These are phyloP conservation scores for Phortica okadai DNA, from an alignment of 2,888 invertebrate genomes.

Conservation along the genomic window DNA sequence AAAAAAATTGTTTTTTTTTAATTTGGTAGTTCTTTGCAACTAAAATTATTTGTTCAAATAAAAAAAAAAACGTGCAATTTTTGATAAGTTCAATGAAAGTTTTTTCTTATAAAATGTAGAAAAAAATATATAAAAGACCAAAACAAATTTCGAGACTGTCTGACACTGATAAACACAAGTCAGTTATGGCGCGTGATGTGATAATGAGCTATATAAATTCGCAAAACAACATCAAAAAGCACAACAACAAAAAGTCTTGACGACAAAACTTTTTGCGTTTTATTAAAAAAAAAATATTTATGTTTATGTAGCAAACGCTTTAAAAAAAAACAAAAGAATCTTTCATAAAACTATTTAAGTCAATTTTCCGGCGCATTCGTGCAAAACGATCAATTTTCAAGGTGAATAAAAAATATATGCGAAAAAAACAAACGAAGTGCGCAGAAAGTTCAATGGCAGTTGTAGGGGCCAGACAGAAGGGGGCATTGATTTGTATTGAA, in stretches of 20 bases:
- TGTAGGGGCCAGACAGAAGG: background rate
- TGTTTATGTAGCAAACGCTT: background rate
- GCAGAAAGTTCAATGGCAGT: slow-evolving; percentile 20
- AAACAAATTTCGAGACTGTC: slow-evolving; percentile 3
- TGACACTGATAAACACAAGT: slow-evolving; percentile 18
- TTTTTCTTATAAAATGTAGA: background rate
- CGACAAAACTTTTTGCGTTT: background rate
- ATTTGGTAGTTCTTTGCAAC: too few relatives aligned
- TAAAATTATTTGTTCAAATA: too few relatives aligned
- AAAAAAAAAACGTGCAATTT: too few relatives aligned
- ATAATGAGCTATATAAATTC: slow-evolving; percentile 6
- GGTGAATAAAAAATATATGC: slow-evolving; percentile 36
- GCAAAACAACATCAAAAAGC: background rate
- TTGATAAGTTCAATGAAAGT: background rate
- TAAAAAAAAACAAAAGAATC: background rate
- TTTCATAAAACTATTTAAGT: background rate
- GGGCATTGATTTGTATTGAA: background rate
- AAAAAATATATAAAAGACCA: background rate
- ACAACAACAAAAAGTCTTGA: background rate
- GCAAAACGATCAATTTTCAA: slow-evolving; percentile 36
- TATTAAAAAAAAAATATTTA: background rate
- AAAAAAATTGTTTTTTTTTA: too few relatives aligned
- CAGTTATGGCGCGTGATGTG: slow-evolving; percentile 24
- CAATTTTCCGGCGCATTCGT: slow-evolving; percentile 22
- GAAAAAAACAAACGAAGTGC: slow-evolving; percentile 8